A percentile compares a stretch with the other conserved stretches of the same genome.
Evolutionary conservation across 1,140 invertebrate species (phyloP).

Genomic region (Nilaparvata lugens): DNA sequence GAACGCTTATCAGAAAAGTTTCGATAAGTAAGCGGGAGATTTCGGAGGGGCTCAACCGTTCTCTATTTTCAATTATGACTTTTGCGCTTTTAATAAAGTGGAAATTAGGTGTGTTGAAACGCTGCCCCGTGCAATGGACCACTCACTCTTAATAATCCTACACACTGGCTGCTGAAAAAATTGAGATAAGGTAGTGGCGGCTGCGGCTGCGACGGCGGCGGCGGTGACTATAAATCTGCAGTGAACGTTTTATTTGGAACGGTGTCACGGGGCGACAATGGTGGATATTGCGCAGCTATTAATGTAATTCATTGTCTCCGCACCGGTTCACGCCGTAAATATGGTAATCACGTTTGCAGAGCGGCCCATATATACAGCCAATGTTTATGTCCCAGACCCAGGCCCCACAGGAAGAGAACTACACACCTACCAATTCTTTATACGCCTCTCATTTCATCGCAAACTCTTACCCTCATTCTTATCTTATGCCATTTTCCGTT

Average conservation of each 20-base stretch:
- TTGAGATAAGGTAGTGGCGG: neutral
- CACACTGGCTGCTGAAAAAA: neutral
- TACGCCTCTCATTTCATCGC: too few relatives aligned
- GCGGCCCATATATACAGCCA: neutral
- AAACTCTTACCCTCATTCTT: neutral
- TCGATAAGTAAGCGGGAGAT: too few relatives aligned
- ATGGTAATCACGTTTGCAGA: constrained; percentile 3
- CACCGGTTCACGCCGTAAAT: neutral
- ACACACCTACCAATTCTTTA: too few relatives aligned
- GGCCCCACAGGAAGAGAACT: neutral
- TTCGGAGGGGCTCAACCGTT: too few relatives aligned
- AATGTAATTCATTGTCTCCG: constrained; percentile 4
- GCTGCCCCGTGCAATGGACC: neutral
- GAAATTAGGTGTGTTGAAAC: neutral
- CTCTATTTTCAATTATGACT: too few relatives aligned
- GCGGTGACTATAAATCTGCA: neutral
- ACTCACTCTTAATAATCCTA: neutral
- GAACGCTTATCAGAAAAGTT: too few relatives aligned
- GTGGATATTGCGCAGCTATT: constrained; percentile 4
- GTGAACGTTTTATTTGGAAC: neutral
- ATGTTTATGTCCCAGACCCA: neutral
- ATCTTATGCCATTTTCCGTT: neutral
- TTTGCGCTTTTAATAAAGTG: neutral
- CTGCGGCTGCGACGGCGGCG: neutral
- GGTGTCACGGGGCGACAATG: constrained; percentile 1